Evolutionary conservation across 64 coral and sea anemone genomes (phyloP).

Genomic region (Stichodactyla mertensii): DNA sequence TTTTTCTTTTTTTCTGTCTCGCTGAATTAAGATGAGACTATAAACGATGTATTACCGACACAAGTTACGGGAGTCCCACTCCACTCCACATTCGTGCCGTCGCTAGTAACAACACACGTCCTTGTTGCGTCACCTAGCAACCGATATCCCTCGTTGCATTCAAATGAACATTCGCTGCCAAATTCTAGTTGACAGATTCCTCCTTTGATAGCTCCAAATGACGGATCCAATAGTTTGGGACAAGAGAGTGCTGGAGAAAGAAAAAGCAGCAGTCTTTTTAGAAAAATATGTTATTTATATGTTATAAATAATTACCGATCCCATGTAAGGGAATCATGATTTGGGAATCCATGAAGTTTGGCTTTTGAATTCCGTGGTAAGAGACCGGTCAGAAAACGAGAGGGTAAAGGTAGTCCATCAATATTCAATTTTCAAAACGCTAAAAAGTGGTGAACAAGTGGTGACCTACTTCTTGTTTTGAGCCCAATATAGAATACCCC

Average conservation of each 20-base stretch:
- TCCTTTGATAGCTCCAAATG: neutral
- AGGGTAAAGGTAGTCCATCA: too few relatives aligned
- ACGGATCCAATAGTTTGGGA: neutral
- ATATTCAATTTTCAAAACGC: too few relatives aligned
- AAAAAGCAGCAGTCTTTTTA: neutral
- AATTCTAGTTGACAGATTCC: neutral
- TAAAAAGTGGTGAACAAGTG: too few relatives aligned
- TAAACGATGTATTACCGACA: neutral
- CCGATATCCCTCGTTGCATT: conserved; percentile 12
- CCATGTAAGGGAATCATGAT: too few relatives aligned
- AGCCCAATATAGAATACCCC: too few relatives aligned
- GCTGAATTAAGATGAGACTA: neutral
- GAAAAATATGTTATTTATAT: neutral
- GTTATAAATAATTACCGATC: neutral
- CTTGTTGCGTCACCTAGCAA: neutral
- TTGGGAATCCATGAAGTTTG: too few relatives aligned
- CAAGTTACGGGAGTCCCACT: neutral
- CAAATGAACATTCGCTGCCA: neutral
- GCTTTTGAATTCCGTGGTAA: too few relatives aligned
- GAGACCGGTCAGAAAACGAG: too few relatives aligned
- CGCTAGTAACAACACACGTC: neutral
- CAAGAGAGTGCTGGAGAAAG: neutral
- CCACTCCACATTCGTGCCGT: neutral
- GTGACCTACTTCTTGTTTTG: too few relatives aligned
- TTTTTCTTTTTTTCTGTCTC: neutral